Percentiles rank a stretch among this genome's conserved stretches.
phyloP scores from a whole-genome alignment of 2,888 invertebrate genomes.

The Orgyia antiqua region DNA sequence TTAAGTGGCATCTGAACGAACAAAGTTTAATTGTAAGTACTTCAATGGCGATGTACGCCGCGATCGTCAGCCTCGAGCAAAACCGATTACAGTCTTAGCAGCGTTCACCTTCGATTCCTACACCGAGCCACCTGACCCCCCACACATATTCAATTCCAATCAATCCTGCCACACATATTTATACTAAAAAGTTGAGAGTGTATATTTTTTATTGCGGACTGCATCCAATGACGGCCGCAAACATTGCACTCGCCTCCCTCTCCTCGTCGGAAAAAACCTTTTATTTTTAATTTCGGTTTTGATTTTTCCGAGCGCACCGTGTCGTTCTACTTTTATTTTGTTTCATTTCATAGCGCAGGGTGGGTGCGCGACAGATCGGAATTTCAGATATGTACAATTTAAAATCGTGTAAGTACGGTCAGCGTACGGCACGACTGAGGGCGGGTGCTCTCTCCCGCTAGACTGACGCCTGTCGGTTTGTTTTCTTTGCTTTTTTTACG shows the following conservation, averaged over 20 bases:
- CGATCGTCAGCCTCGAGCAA: slow-evolving; percentile 55
- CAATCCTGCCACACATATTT: slow-evolving; percentile 73
- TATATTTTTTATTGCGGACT: slow-evolving; percentile 72
- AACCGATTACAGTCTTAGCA: slow-evolving; percentile 78
- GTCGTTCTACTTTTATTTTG: slow-evolving; percentile 74
- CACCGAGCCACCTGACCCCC: slow-evolving; percentile 40
- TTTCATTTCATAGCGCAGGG: slow-evolving; percentile 78
- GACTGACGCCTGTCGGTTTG: slow-evolving; percentile 77
- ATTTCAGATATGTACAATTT: slow-evolving; percentile 79
- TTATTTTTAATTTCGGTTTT: slow-evolving; percentile 78
- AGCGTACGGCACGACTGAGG: slow-evolving; percentile 46
- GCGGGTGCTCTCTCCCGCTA: slow-evolving; percentile 54
- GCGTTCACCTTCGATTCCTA: slow-evolving; percentile 73
- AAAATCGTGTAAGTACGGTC: slow-evolving; percentile 79
- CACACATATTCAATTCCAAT: slow-evolving; percentile 76
- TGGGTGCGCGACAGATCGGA: slow-evolving; percentile 77
- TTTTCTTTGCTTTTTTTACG: slow-evolving; percentile 75
- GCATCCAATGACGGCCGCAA: slow-evolving; percentile 75
- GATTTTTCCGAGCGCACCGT: slow-evolving; percentile 71
- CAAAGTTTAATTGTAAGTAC: slow-evolving; percentile 77
- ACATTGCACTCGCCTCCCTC: slow-evolving; percentile 72
- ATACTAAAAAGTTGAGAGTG: slow-evolving; percentile 63
- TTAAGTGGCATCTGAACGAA: slow-evolving; percentile 76
- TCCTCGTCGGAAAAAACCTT: slow-evolving; percentile 58
- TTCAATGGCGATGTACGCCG: slow-evolving; percentile 26